Percentiles rank a stretch among this genome's conserved stretches.
Evolutionary conservation across 2,888 invertebrate genomes (phyloP).

Genomic region (Pegoplata infirma): DNA sequence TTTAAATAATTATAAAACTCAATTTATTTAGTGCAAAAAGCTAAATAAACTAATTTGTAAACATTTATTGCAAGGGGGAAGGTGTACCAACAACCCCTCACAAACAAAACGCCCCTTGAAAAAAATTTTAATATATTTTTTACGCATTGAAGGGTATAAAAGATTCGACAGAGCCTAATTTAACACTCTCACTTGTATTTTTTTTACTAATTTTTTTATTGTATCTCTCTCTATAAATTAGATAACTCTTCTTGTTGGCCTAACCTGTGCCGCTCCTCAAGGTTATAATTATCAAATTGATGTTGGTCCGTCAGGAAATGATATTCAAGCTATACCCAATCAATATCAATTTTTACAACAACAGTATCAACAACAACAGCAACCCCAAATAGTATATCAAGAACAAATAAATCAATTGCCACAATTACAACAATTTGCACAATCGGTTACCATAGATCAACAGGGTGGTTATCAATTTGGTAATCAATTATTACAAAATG

Average conservation of each 20-base stretch:
- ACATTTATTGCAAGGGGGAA: too few species aligned
- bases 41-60: too few species aligned
- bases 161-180: too few species aligned
- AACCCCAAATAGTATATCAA: neutral
- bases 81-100: too few species aligned
- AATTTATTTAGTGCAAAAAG: too few species aligned
- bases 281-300: constrained; percentile 60
- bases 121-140: too few species aligned
- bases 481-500: constrained; percentile 33
- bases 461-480: constrained; percentile 29
- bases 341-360: constrained; percentile 16
- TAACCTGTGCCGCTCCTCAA: constrained; percentile 53
- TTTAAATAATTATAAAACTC: too few species aligned
- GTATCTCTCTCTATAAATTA: neutral
- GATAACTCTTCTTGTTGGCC: constrained; percentile 37
- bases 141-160: too few species aligned
- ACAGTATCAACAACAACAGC: neutral
- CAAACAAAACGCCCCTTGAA: too few species aligned
- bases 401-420: constrained; percentile 36
- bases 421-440: constrained; percentile 27
- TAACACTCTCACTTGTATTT: too few species aligned
- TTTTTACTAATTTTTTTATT: neutral
- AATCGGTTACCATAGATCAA: neutral
- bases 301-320: neutral
- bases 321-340: constrained; percentile 17